Evolutionary conservation across 37 sponge, comb jelly and placozoan genomes (phyloP), one percentile per base, ranked within the genome.

Genomic region (Spongilla lacustris): DNA sequence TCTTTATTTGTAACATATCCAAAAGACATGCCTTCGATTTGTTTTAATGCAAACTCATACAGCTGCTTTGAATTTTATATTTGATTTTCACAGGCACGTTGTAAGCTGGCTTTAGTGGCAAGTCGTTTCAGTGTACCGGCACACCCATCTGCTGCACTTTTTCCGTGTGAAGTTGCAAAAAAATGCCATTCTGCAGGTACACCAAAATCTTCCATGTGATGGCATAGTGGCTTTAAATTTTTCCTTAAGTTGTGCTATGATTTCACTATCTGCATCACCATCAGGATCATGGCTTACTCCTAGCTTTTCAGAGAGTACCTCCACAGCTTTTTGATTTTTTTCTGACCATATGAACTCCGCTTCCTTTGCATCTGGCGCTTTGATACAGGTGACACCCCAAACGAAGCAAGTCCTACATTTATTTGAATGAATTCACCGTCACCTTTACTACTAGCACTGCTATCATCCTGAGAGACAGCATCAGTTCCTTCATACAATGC

Each of bases 41-140:
- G 41, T 41, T 41, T 41, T 41, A 41, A 41, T 41, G 41, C 41
- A 41, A 41, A 41, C 41, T 41, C 41, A 41, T 41, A 41, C 6
- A 41, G 41, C 41, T 41, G 41, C 41, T 41, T 41, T 41, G 41
- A 41, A 41, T 41, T 41, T 41, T 9, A 41, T 41, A 41, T 41
- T 41, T 9, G 41, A 41, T 41, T 41, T 41, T 41, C 58, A 58
- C 58, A 58, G 58, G 58, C 58, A 58, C 58, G 58, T n/a, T 58
- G 58, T 58, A 58, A 58, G 58, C 58, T 58, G 58, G 58, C 58
- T 58, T 58, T 58, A 58, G 58, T 58, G 14, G 58, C 58, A 13
- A 58, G 58, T 58, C 58, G 58, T 58, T 58, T 58, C 58, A 58
- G 58, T 58, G 58, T 58, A 58, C 58, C 58, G 58, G 58, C 58